Evolutionary conservation across 2,797 vertebrate genomes (phyloP).

Genomic region (Rhynchonycteris naso): DNA sequence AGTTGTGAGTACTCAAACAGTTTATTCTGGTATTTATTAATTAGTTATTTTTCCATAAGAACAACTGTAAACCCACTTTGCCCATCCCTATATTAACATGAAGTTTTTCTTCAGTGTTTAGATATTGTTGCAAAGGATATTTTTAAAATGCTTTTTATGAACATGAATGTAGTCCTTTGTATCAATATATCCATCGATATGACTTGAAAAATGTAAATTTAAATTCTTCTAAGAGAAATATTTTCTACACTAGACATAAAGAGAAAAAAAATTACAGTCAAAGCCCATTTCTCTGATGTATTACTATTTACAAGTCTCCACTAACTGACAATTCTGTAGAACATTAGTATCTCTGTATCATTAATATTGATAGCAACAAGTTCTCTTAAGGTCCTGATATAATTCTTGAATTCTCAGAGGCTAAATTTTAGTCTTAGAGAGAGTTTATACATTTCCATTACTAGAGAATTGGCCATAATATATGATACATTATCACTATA

Average conservation of each 20-base stretch:
- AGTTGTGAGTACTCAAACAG: background rate
- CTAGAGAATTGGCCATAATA: background rate
- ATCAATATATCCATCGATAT: background rate
- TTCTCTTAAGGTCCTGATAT: background rate
- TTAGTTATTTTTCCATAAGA: background rate
- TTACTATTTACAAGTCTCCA: background rate
- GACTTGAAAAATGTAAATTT: background rate
- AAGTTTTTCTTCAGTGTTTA: constrained; percentile 42
- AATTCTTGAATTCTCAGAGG: constrained; percentile 21
- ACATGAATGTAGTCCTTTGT: background rate
- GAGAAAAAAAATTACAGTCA: background rate
- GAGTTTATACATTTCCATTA: background rate
- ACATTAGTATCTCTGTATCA: background rate
- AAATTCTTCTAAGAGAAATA: background rate
- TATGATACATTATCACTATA: background rate
- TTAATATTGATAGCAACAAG: background rate
- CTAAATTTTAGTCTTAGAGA: constrained; percentile 31
- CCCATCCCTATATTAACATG: background rate
- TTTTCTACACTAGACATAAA: background rate
- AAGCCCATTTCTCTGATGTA: background rate
- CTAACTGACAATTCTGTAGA: background rate
- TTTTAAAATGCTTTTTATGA: constrained; percentile 43
- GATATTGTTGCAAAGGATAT: background rate
- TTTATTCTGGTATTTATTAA: background rate
- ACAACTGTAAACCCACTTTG: background rate